Evolutionary conservation across 2,797 vertebrate species (phyloP).

Genomic region (Toxotes lorentzi): DNA sequence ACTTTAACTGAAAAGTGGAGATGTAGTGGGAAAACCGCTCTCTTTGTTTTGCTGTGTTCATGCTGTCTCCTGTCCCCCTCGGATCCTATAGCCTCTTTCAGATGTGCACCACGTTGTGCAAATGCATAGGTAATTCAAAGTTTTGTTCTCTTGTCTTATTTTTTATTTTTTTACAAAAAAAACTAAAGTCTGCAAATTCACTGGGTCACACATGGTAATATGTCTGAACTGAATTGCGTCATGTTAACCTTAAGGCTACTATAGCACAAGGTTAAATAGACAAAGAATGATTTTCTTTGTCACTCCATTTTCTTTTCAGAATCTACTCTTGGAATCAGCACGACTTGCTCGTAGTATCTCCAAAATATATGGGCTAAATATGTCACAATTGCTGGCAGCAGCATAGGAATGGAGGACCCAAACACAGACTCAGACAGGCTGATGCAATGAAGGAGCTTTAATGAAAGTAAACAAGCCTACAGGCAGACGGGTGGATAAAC

Average conservation of each 20-base stretch:
- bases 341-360: background rate
- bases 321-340: background rate
- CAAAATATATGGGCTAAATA: background rate
- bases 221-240: background rate
- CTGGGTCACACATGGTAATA: background rate
- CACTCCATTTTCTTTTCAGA: background rate
- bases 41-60: conserved; percentile 33
- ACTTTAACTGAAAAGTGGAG: conserved; percentile 48
- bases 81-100: conserved; percentile 7
- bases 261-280: background rate
- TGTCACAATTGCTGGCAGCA: too few relatives aligned
- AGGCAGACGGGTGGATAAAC: too few relatives aligned
- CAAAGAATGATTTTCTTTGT: background rate
- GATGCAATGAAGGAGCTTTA: too few relatives aligned
- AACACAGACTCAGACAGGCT: too few relatives aligned
- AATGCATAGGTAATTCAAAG: background rate
- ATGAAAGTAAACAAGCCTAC: too few relatives aligned
- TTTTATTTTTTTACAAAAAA: background rate
- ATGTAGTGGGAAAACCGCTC: conserved; percentile 32
- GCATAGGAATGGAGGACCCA: too few relatives aligned
- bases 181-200: background rate
- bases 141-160: background rate
- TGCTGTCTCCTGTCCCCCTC: background rate
- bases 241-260: background rate
- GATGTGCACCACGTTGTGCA: conserved; percentile 14